phyloP scores from a whole-genome alignment of 1,140 invertebrate genomes.

The Nylanderia fulva region DNA sequence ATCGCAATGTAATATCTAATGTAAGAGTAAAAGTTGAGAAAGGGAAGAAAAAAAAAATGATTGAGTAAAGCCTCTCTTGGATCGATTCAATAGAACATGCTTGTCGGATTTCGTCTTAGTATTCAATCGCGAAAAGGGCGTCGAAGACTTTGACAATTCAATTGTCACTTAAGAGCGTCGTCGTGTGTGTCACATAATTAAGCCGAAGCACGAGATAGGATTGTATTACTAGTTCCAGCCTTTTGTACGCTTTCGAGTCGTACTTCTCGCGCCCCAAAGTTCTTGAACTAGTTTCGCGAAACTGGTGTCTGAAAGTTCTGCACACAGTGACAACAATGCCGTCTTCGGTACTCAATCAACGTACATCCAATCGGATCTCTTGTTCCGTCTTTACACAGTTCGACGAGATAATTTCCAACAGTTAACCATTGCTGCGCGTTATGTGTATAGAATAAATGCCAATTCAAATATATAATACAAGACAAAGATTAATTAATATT shows the following conservation, averaged over 20 bases:
- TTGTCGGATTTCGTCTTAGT: slow-evolving; percentile 6
- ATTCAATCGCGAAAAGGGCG: slow-evolving; percentile 41
- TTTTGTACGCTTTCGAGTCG: slow-evolving; percentile 52
- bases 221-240: slow-evolving; percentile 59
- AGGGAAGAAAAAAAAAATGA: neutral
- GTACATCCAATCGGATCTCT: slow-evolving; percentile 56
- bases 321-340: slow-evolving; percentile 37
- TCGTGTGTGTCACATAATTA: slow-evolving; percentile 58
- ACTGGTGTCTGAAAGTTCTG: slow-evolving; percentile 46
- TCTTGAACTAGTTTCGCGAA: slow-evolving; percentile 57
- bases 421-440: slow-evolving; percentile 49
- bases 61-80: neutral
- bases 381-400: slow-evolving; percentile 53
- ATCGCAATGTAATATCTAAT: neutral
- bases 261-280: slow-evolving; percentile 40
- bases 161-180: slow-evolving; percentile 55
- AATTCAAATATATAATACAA: slow-evolving; percentile 16
- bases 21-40: neutral
- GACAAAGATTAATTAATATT: slow-evolving; percentile 35
- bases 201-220: slow-evolving; percentile 48
- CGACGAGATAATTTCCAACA: slow-evolving; percentile 57
- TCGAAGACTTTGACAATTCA: slow-evolving; percentile 58
- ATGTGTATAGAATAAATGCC: neutral
- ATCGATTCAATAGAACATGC: neutral
- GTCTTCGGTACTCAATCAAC: slow-evolving; percentile 58